Percentiles rank a stretch among this genome's conserved stretches.
phyloP scores from a whole-genome alignment of 2,113 vertebrate genomes.

The Puma concolor region DNA sequence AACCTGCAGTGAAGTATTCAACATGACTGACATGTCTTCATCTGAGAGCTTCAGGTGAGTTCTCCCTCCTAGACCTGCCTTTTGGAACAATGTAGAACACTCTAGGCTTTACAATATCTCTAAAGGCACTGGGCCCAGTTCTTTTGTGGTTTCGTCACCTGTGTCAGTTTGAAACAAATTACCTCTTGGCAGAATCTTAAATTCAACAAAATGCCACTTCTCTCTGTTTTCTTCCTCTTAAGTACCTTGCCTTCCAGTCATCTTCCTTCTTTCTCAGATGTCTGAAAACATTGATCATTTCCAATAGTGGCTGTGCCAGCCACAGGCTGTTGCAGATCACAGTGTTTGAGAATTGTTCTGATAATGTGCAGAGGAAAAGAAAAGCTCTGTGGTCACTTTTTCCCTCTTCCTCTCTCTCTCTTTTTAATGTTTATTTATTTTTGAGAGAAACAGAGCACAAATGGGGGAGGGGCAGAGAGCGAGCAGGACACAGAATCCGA shows the following conservation, averaged over 20 bases:
- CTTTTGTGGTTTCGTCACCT: background rate
- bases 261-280: background rate
- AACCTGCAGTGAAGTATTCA: background rate
- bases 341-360: background rate
- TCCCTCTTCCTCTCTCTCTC: background rate
- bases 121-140: background rate
- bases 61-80: background rate
- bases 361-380: background rate
- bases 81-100: background rate
- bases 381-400: background rate
- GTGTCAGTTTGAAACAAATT: background rate
- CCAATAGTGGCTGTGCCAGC: background rate
- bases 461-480: too few species aligned
- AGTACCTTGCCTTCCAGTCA: background rate
- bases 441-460: too few species aligned
- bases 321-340: background rate
- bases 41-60: background rate
- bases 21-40: background rate
- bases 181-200: slow-evolving; percentile 12
- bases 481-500: too few species aligned
- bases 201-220: background rate
- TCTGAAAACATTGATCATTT: background rate
- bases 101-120: background rate
- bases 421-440: too few species aligned
- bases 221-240: background rate